These are phyloP conservation scores for Malurus cyaneus DNA, from an alignment of 2,113 vertebrate species.

Conservation along the genomic window DNA sequence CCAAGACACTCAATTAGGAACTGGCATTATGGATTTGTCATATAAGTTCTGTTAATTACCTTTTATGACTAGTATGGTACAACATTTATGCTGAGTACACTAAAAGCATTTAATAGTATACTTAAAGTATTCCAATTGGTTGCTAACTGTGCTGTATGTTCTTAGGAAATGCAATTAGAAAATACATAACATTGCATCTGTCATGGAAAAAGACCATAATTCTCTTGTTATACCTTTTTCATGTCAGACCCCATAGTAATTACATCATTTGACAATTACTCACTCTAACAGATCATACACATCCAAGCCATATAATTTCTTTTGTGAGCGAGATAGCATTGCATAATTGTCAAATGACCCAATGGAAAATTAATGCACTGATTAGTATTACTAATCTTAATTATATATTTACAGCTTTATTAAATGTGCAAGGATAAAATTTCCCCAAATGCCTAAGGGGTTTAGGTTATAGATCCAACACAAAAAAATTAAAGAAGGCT, in stretches of 20 bases:
- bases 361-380: constrained; percentile 12
- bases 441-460: not conserved
- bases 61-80: not conserved
- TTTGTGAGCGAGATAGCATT: not conserved
- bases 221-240: constrained; percentile 6
- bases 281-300: not conserved
- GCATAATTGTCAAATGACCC: constrained; percentile 19
- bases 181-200: not conserved
- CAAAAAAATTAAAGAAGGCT: not conserved
- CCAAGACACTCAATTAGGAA: constrained; percentile 6
- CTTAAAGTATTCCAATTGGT: constrained; percentile 10
- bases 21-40: constrained; percentile 16
- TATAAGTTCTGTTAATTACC: constrained; percentile 31
- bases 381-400: constrained; percentile 43
- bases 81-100: constrained; percentile 5
- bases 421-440: constrained; percentile 14
- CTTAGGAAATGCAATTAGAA: constrained; percentile 19
- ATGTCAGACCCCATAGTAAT: not conserved
- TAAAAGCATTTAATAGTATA: constrained; percentile 24
- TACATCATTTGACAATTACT: constrained; percentile 7
- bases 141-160: not conserved
- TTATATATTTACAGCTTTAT: constrained; percentile 25
- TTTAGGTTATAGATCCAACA: not conserved
- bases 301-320: not conserved
- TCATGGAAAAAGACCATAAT: not conserved